Evolutionary conservation across 2,888 invertebrate species (phyloP), one percentile per base, ranked within the genome.

Genomic region (Trichacis sp.): DNA sequence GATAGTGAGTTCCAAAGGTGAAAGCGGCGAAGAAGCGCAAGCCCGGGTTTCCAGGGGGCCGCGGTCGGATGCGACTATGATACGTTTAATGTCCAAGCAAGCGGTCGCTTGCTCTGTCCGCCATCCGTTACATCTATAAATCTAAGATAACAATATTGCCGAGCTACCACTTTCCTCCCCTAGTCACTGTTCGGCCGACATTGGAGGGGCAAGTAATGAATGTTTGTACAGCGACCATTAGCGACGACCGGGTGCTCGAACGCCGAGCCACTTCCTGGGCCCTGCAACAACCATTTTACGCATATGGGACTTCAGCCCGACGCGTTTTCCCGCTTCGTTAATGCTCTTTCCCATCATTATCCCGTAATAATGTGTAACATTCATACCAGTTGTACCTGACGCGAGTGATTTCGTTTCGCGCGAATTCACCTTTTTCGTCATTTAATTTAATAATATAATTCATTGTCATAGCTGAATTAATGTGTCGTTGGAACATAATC

Each of bases 101-200:
- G 71, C 67, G 73, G 64, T 57, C 64, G 69, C 69, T 64, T 69
- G 66, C 66, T 69, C 76, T 78, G 77, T 80, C 78, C 79, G 77
- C 82, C 82, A 82, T 81, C 80, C 82, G 82, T 82, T 81, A 82
- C 82, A 81, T 82, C 81, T 80, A 82, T 82, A 82, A 82, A 82
- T 82, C 81, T 82, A 82, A 82, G 82, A 82, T 81, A 81, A 81
- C 82, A 82, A 82, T 82, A 82, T 81, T 81, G 80, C 81, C 78
- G 74, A 69, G 76, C 62, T 65, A 64, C 60, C 70, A 66, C 68
- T 68, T 68, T 67, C 72, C 58, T 60, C 63, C 66, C 64, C 58
- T 55, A 60, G 36, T 38, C 45, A 12, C 36, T 49, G 49, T 49
- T 49, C 40, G 42, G 43, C 63, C 47, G 53, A 53, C 64, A 49